Percentiles rank a stretch among this genome's conserved stretches.
Evolutionary conservation across 2,797 vertebrate genomes (phyloP).

Genomic region (Philypnodon macrostomus): DNA sequence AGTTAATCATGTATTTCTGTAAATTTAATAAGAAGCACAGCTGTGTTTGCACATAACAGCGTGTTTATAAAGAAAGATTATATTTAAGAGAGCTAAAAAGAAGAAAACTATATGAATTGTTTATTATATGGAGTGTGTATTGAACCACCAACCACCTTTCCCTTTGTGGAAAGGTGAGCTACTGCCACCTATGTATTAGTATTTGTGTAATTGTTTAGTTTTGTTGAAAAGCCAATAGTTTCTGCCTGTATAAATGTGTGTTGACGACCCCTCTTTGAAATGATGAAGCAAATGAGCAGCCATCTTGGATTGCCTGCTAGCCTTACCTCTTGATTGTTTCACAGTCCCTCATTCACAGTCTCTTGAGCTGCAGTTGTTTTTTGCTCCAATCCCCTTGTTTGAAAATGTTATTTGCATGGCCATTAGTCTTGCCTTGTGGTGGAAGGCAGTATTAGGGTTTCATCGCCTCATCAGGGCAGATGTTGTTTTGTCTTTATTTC

Average conservation of each 20-base stretch:
- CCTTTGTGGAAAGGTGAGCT: no score
- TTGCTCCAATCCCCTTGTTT: constrained; percentile 49
- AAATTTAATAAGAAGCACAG: constrained; percentile 56
- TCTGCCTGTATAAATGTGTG: no score
- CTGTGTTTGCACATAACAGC: constrained; percentile 24
- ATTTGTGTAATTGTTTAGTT: no score
- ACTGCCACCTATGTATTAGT: no score
- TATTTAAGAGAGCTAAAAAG: no score
- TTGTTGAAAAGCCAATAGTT: no score
- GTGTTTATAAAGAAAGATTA: constrained; percentile 25
- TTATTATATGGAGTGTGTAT: no score
- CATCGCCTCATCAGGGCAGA: constrained; percentile 66
- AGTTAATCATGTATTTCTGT: constrained; percentile 56
- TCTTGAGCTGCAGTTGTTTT: constrained; percentile 19
- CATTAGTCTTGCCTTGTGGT: constrained; percentile 66
- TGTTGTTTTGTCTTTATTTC: constrained; percentile 70
- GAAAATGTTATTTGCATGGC: constrained; percentile 63
- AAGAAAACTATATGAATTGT: no score
- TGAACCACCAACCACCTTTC: no score
- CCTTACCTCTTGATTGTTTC: constrained; percentile 35
- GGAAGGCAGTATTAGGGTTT: constrained; percentile 56
- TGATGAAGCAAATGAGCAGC: constrained; percentile 24
- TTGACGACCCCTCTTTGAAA: constrained; percentile 21
- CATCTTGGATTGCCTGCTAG: constrained; percentile 36
- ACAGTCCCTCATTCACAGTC: constrained; percentile 24